Conservation (phyloP, 2,113 vertebrate species). For the Stercorarius parasiticus region DNA sequence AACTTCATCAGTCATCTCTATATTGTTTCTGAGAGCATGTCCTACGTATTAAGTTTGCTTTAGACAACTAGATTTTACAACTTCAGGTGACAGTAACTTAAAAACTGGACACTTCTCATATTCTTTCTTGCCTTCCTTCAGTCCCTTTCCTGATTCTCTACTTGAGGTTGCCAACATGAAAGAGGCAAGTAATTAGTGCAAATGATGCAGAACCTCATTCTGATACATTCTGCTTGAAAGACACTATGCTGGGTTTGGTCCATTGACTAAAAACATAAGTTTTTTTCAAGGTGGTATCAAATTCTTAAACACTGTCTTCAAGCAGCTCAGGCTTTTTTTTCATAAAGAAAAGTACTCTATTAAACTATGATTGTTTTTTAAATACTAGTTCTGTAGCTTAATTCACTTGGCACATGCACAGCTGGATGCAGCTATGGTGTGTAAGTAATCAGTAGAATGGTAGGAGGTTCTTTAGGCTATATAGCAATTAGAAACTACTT, state of each 20-base stretch:
- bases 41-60: background rate
- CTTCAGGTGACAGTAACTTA: background rate
- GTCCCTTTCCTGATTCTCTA: background rate
- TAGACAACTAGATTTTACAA: background rate
- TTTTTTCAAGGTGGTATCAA: conserved; percentile 32
- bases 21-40: background rate
- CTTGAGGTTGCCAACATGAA: conserved; percentile 46
- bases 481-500: background rate
- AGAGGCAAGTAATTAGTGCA: conserved; percentile 60
- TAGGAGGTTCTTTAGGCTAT: background rate
- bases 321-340: background rate
- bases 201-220: conserved; percentile 5
- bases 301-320: background rate
- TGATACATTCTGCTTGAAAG: conserved; percentile 37
- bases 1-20: background rate
- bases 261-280: background rate
- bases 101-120: background rate
- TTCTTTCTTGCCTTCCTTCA: background rate
- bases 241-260: background rate
- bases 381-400: background rate
- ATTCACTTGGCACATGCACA: background rate
- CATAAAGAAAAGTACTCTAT: background rate
- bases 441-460: background rate
- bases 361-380: background rate
- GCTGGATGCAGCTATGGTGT: background rate